Percentiles rank a stretch among this genome's conserved stretches.
Conservation (phyloP, 2,113 vertebrate genomes). For the Phylloscopus trochilus region DNA sequence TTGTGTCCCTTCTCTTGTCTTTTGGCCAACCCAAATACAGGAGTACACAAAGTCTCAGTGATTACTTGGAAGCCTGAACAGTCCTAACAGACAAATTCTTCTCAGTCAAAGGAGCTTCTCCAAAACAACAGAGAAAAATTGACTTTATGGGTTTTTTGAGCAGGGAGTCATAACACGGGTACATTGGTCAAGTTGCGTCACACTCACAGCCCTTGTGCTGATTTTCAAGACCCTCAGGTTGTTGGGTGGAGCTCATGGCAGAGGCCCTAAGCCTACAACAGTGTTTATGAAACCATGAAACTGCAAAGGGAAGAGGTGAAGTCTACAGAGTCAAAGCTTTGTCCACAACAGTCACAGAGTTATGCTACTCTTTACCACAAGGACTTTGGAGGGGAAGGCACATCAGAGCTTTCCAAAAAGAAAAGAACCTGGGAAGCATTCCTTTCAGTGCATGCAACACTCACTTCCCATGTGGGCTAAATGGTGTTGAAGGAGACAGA, state of each 20-base stretch:
- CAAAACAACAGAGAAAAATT: neutral
- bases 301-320: neutral
- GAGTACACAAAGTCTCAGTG: neutral
- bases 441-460: neutral
- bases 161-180: neutral
- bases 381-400: neutral
- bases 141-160: neutral
- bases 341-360: neutral
- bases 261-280: neutral
- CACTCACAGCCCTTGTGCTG: neutral
- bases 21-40: neutral
- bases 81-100: neutral
- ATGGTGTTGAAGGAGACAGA: neutral
- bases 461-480: neutral
- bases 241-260: neutral
- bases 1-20: neutral
- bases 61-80: neutral
- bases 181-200: neutral
- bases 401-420: neutral
- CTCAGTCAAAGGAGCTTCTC: neutral
- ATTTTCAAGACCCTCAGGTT: neutral
- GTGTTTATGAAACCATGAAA: neutral
- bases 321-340: neutral
- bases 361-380: neutral
- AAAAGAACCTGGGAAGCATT: neutral